Percentiles rank a stretch among this genome's conserved stretches.
phyloP scores from a whole-genome alignment of 2,113 vertebrate species.

The Bos indicus region DNA sequence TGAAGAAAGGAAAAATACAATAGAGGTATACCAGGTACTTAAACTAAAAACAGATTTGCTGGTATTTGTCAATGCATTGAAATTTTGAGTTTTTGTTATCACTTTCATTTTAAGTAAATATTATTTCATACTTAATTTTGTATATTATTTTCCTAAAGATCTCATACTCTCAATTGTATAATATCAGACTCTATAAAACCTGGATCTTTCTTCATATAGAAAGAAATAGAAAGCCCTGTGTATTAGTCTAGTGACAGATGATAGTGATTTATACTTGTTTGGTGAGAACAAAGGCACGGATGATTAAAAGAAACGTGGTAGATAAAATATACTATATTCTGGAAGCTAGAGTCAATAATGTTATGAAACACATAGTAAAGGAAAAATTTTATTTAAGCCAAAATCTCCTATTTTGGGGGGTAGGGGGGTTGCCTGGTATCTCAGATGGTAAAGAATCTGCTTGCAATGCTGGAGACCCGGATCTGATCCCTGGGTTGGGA shows the following conservation, averaged over 20 bases:
- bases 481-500: not conserved
- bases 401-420: not conserved
- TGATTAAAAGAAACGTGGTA: not conserved
- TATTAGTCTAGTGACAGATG: not conserved
- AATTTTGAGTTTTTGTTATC: not conserved
- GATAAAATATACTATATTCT: not conserved
- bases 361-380: not conserved
- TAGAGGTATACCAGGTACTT: not conserved
- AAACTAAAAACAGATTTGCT: not conserved
- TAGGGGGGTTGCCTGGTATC: not conserved
- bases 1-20: not conserved
- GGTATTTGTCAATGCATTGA: not conserved
- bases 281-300: not conserved
- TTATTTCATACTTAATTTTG: not conserved
- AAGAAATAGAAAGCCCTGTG: not conserved
- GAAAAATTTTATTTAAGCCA: not conserved
- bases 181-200: not conserved
- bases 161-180: not conserved
- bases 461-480: rapidly evolving
- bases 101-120: not conserved
- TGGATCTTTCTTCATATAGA: not conserved
- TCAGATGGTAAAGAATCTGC: not conserved
- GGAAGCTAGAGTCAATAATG: not conserved
- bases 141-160: not conserved
- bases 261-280: not conserved